Evolutionary conservation across 2,113 vertebrate genomes (phyloP), one percentile per base, ranked within the genome.

Genomic region (Otus sunia): DNA sequence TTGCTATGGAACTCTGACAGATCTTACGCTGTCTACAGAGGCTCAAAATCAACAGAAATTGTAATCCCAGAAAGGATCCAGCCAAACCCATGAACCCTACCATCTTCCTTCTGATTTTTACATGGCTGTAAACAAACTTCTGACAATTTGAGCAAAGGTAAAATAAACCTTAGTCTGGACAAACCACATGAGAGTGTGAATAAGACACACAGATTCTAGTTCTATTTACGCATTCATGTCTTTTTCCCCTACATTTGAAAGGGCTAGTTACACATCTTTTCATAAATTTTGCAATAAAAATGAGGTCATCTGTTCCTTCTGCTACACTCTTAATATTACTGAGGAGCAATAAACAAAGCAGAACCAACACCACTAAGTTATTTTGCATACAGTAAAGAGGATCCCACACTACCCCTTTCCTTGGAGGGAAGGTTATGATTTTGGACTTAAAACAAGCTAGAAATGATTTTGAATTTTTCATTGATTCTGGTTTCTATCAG

Each of bases 201-300:
- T 41, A 74, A 58, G 17, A 39, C 62, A 45, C 17, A 64, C 5
- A 84, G 23, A 34, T 11, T 76, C 12, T 30, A 56, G 18, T 6
- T 86, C 25, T 49, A 6, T 29, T 29, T 45, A 41, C 9, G 4
- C 8, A 55, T 68, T 64, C 21, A 20, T 14, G 2, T 2, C 12
- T 78, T 76, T 39, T 39, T 15, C 12, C 45, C 15, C 9, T 49
- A 4, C 21, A 36, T 78, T 53, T 78, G 47, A 62, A 62, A 56
- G 20, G 2, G 3, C 5, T 5, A 29, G 23, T 12, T 66, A 69
- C 3, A 30, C 0, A 2, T 13, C 1, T 12, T 60, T 43, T 53
- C 58, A 58, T 21, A 1, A 41, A 34, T 39, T 88, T 75, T 59
- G 12, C 1, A 7, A 63, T 47, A 63, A 59, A 86, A 55, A 7